Percentiles rank a stretch among this genome's conserved stretches.
phyloP scores from a whole-genome alignment of 2,797 vertebrate genomes.

The Microhierax caerulescens region DNA sequence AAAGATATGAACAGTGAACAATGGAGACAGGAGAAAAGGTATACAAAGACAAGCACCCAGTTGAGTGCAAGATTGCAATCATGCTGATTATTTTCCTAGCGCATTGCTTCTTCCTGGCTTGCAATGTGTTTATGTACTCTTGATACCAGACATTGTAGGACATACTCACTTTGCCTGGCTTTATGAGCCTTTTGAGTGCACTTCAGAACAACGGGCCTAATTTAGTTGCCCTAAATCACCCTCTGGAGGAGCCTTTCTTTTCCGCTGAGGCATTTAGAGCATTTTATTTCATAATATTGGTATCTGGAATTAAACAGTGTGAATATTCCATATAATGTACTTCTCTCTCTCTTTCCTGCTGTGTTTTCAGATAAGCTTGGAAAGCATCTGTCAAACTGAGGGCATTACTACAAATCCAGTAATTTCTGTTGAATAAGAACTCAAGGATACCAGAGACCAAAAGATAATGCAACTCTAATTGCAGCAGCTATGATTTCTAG shows the following conservation, averaged over 20 bases:
- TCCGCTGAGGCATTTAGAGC: not conserved
- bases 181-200: not conserved
- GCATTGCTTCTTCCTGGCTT: not conserved
- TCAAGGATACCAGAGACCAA: not conserved
- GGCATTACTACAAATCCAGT: not conserved
- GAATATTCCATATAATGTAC: not conserved
- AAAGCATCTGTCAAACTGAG: not conserved
- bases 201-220: not conserved
- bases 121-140: not conserved
- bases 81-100: not conserved
- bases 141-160: not conserved
- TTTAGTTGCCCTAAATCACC: conserved; percentile 6
- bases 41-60: not conserved
- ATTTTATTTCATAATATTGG: not conserved
- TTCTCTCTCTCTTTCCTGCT: not conserved
- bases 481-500: not conserved
- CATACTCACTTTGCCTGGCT: not conserved
- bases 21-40: not conserved
- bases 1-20: not conserved
- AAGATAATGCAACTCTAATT: not conserved
- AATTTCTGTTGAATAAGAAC: not conserved
- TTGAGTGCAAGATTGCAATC: not conserved
- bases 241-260: not conserved
- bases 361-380: not conserved
- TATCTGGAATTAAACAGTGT: not conserved